Conservation (phyloP, 2,113 vertebrate genomes). For the Piprites chloris region DNA sequence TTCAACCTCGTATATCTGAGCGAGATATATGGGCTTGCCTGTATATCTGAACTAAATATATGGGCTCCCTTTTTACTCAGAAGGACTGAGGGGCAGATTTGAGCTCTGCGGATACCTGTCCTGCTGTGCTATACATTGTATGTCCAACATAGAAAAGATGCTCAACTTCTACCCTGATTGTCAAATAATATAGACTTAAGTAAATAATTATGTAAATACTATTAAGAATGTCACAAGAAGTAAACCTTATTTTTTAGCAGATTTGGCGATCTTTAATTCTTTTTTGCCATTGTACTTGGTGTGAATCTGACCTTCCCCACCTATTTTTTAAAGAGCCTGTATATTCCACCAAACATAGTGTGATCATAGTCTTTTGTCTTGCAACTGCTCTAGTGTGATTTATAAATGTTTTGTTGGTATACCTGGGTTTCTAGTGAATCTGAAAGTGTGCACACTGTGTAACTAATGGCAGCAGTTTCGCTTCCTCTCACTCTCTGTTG, state of each 20-base stretch:
- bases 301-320: not conserved
- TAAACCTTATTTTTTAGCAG: not conserved
- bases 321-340: not conserved
- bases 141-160: not conserved
- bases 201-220: not conserved
- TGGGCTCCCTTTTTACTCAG: not conserved
- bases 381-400: not conserved
- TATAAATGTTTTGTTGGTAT: not conserved
- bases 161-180: not conserved
- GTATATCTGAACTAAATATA: not conserved
- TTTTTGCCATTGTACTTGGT: not conserved
- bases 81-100: not conserved
- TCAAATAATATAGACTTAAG: not conserved
- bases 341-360: not conserved
- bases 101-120: not conserved
- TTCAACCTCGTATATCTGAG: not conserved
- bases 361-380: not conserved
- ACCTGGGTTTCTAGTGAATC: not conserved
- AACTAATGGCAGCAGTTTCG: not conserved
- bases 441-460: not conserved
- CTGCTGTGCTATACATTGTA: not conserved
- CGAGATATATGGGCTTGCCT: not conserved
- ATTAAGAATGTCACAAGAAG: not conserved
- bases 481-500: slow-evolving; percentile 3
- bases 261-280: not conserved